phyloP scores from a whole-genome alignment of 2,113 vertebrate genomes.

The Columba livia region DNA sequence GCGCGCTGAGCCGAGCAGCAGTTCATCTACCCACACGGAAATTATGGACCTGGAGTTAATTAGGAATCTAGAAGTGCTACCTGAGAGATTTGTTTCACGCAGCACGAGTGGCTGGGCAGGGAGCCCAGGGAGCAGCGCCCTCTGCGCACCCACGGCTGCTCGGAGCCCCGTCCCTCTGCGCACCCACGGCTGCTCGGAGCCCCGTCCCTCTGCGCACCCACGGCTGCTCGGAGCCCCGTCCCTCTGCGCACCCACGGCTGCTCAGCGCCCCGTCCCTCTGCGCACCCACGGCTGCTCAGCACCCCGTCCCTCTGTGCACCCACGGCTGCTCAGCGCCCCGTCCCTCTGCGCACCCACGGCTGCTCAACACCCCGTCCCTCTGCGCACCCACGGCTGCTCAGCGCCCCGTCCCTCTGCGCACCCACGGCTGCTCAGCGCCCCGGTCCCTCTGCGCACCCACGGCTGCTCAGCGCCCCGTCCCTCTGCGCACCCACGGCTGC shows the following conservation, averaged over 20 bases:
- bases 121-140: too few species aligned
- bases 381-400: neutral
- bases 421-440: neutral
- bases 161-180: neutral
- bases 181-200: neutral
- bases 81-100: slow-evolving; percentile 24
- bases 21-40: slow-evolving; percentile 22
- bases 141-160: too few species aligned
- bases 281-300: neutral
- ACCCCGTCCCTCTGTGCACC: neutral
- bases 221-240: neutral
- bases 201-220: neutral
- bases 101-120: neutral
- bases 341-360: neutral
- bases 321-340: neutral
- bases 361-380: neutral
- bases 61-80: neutral
- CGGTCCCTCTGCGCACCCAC: neutral
- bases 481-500: neutral
- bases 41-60: slow-evolving; percentile 28
- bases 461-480: neutral
- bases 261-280: neutral
- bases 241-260: neutral
- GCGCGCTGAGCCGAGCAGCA: neutral
- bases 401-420: neutral